phyloP scores from a whole-genome alignment of 2,888 invertebrate species.

The Pachliopta kotzebuea region DNA sequence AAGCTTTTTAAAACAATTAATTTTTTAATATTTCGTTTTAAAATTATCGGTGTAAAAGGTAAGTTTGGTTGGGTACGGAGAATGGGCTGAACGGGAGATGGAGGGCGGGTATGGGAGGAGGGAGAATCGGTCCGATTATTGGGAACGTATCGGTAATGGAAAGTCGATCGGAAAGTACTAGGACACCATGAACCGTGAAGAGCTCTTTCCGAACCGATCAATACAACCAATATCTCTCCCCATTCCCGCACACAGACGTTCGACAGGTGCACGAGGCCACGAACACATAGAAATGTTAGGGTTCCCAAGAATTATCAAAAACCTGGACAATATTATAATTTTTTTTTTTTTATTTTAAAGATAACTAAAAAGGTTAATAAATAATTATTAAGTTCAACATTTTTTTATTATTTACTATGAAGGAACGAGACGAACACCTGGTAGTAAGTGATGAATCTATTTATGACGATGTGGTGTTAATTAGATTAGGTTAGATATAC shows the following conservation, averaged over 20 bases:
- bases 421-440: no score
- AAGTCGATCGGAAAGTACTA: conserved; percentile 73
- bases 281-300: conserved; percentile 34
- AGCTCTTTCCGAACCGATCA: conserved; percentile 70
- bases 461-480: no score
- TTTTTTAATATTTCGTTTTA: no score
- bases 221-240: conserved; percentile 54
- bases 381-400: no score
- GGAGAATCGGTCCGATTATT: conserved; percentile 37
- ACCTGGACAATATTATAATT: background rate
- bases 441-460: no score
- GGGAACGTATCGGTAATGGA: conserved; percentile 67
- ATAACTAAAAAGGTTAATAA: no score
- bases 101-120: background rate
- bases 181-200: conserved; percentile 48
- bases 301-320: conserved; percentile 27
- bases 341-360: no score
- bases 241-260: conserved; percentile 48
- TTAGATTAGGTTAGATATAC: no score
- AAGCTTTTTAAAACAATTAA: no score
- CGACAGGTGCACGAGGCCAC: conserved; percentile 43
- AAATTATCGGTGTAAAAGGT: no score
- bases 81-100: background rate
- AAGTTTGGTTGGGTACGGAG: no score
- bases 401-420: no score